A percentile compares a stretch with the other conserved stretches of the same genome.
These are phyloP conservation scores for Amphiprion ocellaris DNA, from an alignment of 2,113 vertebrate species.

Conservation along the genomic window DNA sequence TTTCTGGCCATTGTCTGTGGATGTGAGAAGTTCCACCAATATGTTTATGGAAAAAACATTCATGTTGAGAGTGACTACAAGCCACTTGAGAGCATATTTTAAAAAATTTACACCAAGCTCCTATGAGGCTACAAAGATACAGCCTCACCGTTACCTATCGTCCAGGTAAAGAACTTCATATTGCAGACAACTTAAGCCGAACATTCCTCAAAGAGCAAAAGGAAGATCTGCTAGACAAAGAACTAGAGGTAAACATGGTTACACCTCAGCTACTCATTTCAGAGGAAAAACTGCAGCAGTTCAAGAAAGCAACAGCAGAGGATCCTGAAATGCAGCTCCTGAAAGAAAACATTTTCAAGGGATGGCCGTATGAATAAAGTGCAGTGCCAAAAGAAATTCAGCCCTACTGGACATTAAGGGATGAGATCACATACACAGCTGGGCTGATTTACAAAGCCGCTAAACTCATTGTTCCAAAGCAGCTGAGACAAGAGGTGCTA, in stretches of 20 bases:
- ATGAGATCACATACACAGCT: neutral
- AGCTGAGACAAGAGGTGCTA: too few relatives aligned
- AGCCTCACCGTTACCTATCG: neutral
- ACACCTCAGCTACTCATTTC: neutral
- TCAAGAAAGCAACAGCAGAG: neutral
- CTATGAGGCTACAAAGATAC: slow-evolving; percentile 6
- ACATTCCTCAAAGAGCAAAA: slow-evolving; percentile 12
- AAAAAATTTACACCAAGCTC: neutral
- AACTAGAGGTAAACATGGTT: neutral
- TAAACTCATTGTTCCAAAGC: too few relatives aligned
- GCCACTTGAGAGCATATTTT: neutral
- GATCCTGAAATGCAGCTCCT: neutral
- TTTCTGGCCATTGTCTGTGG: neutral
- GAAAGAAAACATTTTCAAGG: neutral
- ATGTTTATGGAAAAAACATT: neutral
- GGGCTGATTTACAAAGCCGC: neutral
- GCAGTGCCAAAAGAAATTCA: neutral
- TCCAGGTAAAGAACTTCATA: neutral
- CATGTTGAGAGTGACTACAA: slow-evolving; percentile 12
- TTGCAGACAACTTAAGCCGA: neutral
- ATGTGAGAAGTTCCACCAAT: slow-evolving; percentile 5
- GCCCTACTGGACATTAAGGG: neutral
- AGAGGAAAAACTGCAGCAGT: neutral
- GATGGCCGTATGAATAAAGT: too few relatives aligned
- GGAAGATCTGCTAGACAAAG: slow-evolving; percentile 3